Conservation (phyloP, 2,888 invertebrate species). For the Fragum sueziense region DNA sequence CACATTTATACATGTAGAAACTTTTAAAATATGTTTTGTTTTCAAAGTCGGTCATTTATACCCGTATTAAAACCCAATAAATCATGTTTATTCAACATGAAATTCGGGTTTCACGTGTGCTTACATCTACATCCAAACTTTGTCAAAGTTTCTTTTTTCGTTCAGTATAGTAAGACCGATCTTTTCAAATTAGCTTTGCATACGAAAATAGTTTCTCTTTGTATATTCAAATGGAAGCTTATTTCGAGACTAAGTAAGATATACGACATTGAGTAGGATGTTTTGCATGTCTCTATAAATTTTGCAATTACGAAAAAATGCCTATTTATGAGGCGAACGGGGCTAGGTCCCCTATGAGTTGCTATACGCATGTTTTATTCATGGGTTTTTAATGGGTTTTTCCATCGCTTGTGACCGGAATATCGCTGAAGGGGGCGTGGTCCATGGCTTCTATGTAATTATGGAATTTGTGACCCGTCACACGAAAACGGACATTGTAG, state of each 20-base stretch:
- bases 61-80: too few species aligned
- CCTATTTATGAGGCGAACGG: constrained; percentile 15
- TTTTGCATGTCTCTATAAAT: neutral
- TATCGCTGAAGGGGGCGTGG: constrained; percentile 15
- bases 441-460: neutral
- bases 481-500: too few species aligned
- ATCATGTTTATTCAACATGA: too few species aligned
- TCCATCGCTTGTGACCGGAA: neutral
- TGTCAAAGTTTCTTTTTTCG: too few species aligned
- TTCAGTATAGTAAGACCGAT: too few species aligned
- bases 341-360: constrained; percentile 4
- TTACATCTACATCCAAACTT: too few species aligned
- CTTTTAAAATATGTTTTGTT: too few species aligned
- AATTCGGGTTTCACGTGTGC: too few species aligned
- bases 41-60: too few species aligned
- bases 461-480: too few species aligned
- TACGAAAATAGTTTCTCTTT: neutral
- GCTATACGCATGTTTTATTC: constrained; percentile 19
- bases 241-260: neutral
- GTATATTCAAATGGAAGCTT: neutral
- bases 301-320: constrained; percentile 18
- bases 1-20: too few species aligned
- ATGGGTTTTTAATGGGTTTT: constrained; percentile 21
- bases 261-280: neutral
- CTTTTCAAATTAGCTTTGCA: neutral